Evolutionary conservation across 2,888 invertebrate species (phyloP).

Genomic region (Mechanitis messenoides): DNA sequence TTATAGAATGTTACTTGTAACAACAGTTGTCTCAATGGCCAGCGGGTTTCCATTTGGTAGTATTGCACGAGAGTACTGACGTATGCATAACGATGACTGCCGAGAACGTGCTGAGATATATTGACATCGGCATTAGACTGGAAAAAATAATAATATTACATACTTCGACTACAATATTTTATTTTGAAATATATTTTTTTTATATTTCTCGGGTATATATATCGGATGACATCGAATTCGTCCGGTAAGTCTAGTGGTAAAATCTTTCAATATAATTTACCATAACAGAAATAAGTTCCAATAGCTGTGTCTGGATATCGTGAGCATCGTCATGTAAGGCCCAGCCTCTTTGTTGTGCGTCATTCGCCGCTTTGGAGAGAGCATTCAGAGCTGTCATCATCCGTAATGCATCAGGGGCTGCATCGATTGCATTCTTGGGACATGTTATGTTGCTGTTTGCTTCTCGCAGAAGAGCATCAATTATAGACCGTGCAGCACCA

Average conservation of each 20-base stretch:
- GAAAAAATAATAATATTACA: constrained; percentile 1
- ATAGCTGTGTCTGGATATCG: constrained; percentile 89
- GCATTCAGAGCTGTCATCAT: constrained; percentile 90
- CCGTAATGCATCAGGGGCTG: constrained; percentile 89
- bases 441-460: constrained; percentile 69
- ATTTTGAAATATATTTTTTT: background rate
- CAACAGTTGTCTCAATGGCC: constrained; percentile 88
- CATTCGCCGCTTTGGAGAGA: constrained; percentile 92
- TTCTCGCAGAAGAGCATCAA: constrained; percentile 66
- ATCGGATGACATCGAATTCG: too few species aligned
- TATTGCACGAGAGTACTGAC: constrained; percentile 92
- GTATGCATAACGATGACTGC: constrained; percentile 88
- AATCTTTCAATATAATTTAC: constrained; percentile 54
- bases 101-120: constrained; percentile 89
- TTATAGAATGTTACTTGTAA: constrained; percentile 64
- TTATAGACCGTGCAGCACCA: constrained; percentile 67
- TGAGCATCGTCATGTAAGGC: constrained; percentile 95
- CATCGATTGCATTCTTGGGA: constrained; percentile 82
- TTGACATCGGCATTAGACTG: constrained; percentile 95
- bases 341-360: constrained; percentile 97
- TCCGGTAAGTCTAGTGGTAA: background rate
- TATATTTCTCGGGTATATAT: too few species aligned
- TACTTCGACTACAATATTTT: background rate
- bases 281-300: constrained; percentile 88
- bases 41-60: constrained; percentile 96